These are phyloP conservation scores for Byasa hedistus DNA, from an alignment of 2,888 invertebrate genomes.

Conservation along the genomic window DNA sequence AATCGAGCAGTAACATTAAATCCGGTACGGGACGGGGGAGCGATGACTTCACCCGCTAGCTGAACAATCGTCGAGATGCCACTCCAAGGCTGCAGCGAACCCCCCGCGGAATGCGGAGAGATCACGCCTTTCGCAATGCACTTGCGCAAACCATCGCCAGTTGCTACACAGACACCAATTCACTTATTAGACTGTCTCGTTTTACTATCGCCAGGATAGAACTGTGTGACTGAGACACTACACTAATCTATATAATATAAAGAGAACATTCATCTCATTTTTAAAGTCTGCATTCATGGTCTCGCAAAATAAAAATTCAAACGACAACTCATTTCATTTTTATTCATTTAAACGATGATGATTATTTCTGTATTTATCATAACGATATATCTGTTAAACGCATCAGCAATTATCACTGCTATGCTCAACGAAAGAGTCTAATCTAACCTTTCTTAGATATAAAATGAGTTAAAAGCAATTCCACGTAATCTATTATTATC, in stretches of 20 bases:
- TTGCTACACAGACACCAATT: constrained; percentile 9
- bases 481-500: not conserved
- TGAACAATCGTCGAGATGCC: constrained; percentile 23
- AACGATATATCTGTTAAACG: too few species aligned
- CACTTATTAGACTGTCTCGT: constrained; percentile 11
- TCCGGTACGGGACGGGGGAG: not conserved
- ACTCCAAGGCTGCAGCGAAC: constrained; percentile 24
- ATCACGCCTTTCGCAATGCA: constrained; percentile 20
- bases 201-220: not conserved
- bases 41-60: constrained; percentile 12
- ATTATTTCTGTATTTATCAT: too few species aligned
- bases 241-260: too few species aligned
- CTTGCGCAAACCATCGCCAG: constrained; percentile 23
- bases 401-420: too few species aligned
- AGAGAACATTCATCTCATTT: too few species aligned
- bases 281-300: too few species aligned
- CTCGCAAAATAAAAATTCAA: too few species aligned
- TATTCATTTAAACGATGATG: too few species aligned
- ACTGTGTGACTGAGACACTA: not conserved
- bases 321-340: too few species aligned
- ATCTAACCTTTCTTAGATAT: too few species aligned
- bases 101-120: constrained; percentile 25
- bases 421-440: too few species aligned
- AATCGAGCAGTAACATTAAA: constrained; percentile 1
- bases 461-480: not conserved